Evolutionary conservation across 2,888 invertebrate genomes (phyloP), one percentile per base, ranked within the genome.

Genomic region (Folsomia candida): DNA sequence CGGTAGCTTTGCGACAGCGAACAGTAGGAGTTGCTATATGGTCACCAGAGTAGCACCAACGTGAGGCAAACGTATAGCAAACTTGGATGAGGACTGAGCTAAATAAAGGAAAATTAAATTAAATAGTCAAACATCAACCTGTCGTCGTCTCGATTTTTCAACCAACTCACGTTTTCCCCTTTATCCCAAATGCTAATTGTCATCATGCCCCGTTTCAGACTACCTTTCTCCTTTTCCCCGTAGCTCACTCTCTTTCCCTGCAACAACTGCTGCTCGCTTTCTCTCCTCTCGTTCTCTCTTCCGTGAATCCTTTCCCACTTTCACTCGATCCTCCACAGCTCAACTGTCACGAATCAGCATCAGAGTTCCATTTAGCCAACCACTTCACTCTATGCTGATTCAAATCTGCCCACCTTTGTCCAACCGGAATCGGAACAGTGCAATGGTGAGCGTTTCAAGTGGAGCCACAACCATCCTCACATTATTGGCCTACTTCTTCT

Each of bases 401-500:
- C 28, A 24, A 47, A 37, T 51, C 24, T 18, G 24, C 26, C 62
- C 47, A 64, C 28, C 47, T 11, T 47, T 18, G 18, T 47, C 51
- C 37, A 20, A 51, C 64, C 64, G 64, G 64, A 70, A 72, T 73
- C 74, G 74, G 78, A 70, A 74, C 73, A 77, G 78, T 77, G 79
- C 79, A 76, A 79, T 79, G 79, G 76, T 78, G 75, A 79, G 72
- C 68, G 68, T 79, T 76, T 73, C 75, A 70, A 76, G 70, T 72
- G 74, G 64, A 69, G 67, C 72, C 70, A 68, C 64, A 59, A 77
- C 77, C 77, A 75, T 79, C 73, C 73, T 78, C 73, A 77, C 77
- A 71, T 75, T 79, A 70, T 76, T 79, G 79, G 79, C 79, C 78
- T 79, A 79, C 75, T 79, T 78, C 78, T 78, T 78, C 71, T 78